Conservation (phyloP, 2,797 vertebrate genomes). For the Dendrocincla tyrannina region DNA sequence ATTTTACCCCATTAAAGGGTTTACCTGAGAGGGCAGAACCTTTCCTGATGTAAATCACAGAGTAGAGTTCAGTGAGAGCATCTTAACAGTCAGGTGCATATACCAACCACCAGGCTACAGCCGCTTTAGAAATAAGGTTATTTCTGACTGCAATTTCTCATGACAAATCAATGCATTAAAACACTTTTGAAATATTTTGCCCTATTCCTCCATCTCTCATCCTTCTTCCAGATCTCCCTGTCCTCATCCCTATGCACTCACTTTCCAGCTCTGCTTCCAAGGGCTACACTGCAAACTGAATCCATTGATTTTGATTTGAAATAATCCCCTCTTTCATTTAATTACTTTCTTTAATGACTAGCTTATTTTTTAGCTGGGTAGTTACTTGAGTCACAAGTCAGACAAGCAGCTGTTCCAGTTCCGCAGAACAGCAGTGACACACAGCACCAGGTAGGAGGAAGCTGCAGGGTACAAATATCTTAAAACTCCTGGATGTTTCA, state of each 20-base stretch:
- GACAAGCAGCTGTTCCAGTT: neutral
- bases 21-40: neutral
- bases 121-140: neutral
- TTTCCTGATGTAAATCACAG: neutral
- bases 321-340: neutral
- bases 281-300: neutral
- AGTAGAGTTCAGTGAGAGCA: neutral
- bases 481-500: neutral
- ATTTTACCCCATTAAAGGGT: neutral
- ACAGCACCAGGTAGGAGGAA: neutral
- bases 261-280: neutral
- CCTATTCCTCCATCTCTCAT: neutral
- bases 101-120: neutral
- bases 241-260: accelerated
- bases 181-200: neutral
- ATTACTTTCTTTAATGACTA: neutral
- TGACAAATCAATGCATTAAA: neutral
- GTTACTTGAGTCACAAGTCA: neutral
- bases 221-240: neutral
- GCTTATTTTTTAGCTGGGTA: neutral
- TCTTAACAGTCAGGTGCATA: neutral
- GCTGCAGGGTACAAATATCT: neutral
- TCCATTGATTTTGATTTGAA: neutral
- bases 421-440: neutral
- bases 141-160: neutral